Evolutionary conservation across 2,888 invertebrate genomes (phyloP).

Genomic region (Rugalucina vietnamica): DNA sequence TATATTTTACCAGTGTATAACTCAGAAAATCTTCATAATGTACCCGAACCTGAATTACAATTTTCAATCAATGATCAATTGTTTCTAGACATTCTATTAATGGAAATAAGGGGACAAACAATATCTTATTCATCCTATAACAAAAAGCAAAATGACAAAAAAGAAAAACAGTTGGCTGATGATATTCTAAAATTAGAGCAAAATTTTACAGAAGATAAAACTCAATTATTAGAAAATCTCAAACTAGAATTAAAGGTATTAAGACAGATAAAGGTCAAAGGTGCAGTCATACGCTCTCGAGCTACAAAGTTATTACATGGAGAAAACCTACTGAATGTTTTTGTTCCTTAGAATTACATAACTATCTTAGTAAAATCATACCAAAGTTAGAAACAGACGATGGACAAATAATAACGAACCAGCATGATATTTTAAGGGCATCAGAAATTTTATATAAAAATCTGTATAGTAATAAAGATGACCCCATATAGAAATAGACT

Average conservation of each 20-base stretch:
- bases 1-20: constrained; percentile 13
- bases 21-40: background rate
- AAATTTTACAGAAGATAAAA: background rate
- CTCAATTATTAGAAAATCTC: background rate
- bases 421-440: background rate
- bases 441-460: background rate
- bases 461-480: background rate
- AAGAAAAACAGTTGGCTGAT: background rate
- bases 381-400: background rate
- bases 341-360: background rate
- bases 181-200: background rate
- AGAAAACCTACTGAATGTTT: background rate
- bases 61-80: constrained; percentile 27
- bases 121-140: constrained; percentile 17
- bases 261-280: background rate
- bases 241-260: background rate
- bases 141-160: constrained; percentile 6
- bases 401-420: background rate
- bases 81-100: constrained; percentile 21
- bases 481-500: background rate
- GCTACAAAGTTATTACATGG: background rate
- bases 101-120: constrained; percentile 22
- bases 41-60: constrained; percentile 14
- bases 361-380: background rate
- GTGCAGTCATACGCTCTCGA: background rate